Conservation (phyloP, 1,140 invertebrate genomes). For the Phocides pigmalion region DNA sequence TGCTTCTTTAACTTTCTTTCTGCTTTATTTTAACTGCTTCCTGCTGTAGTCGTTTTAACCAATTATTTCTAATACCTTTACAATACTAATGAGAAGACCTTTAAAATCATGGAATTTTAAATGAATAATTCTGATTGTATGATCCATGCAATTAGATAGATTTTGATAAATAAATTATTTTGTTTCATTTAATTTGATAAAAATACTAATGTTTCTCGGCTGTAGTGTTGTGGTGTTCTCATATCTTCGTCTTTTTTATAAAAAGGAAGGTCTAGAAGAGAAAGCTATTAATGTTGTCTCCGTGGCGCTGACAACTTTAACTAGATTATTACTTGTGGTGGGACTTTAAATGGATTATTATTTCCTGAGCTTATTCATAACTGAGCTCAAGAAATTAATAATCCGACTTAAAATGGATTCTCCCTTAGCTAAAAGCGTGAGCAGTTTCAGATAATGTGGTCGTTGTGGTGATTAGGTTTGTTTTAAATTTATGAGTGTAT, state of each 20-base stretch:
- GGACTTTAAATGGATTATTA: constrained; percentile 12
- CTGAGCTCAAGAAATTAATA: constrained; percentile 14
- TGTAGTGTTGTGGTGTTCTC: too few species aligned
- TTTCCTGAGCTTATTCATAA: constrained; percentile 7
- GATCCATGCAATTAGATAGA: too few species aligned
- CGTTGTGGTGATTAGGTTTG: background rate
- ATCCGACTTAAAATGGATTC: constrained; percentile 12
- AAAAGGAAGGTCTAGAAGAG: background rate
- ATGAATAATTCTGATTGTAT: too few species aligned
- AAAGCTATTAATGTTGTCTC: constrained; percentile 22
- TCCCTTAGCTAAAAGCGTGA: background rate
- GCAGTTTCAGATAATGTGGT: constrained; percentile 2
- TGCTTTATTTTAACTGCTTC: too few species aligned
- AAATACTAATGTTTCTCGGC: too few species aligned
- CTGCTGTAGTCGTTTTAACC: too few species aligned
- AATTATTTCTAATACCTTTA: too few species aligned
- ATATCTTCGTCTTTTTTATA: background rate
- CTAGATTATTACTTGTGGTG: constrained; percentile 20
- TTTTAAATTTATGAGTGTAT: background rate
- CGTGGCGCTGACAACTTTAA: constrained; percentile 8
- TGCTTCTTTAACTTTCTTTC: too few species aligned
- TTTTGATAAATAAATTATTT: too few species aligned
- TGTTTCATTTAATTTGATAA: too few species aligned
- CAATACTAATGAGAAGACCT: too few species aligned
- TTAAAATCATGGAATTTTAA: too few species aligned